Base-by-base conservation (phyloP, 2,113 vertebrate species). In the Embiotoca jacksoni region DNA sequence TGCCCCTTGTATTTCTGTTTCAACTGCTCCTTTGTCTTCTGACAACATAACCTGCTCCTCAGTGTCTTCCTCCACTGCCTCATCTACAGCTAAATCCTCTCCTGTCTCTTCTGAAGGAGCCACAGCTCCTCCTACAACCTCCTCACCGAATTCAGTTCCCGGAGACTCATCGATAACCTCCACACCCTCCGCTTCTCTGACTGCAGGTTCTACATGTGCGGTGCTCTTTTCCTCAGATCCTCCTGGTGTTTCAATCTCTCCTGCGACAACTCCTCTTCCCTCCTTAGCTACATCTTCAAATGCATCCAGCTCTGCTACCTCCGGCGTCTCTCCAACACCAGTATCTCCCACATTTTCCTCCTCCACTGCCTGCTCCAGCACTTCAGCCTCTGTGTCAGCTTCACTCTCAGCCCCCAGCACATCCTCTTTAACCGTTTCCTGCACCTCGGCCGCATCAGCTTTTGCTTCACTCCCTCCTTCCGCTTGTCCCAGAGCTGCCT, bases 401-500 rank as follows among this genome's bases (percentile, higher is more conserved):
- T 88, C 59, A 33, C 3, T 35, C 10, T 69, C 35, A 35, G 4
- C 53, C 36, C 36, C 57, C n/a, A 10, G 23, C 2, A 3, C 32
- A 41, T 66, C 74, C 13, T 66, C 74, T 4, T 39, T 44, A n/a
- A 6, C 44, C 5, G 2, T 46, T 49, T 84, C 69, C 57, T 80
- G 72, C 13, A 59, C 69, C 8, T 23, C 57, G 9, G 5, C 44
- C 4, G 55, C 81, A 33, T 80, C 78, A n/a, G 8, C 46, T 76
- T 83, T 85, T 10, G 33, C 8, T 64, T 87, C 80, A 3, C 66
- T 60, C 36, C 41, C 68, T 72, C 31, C 75, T 73, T 73, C 88
- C 3, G 37, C 80, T 41, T 88, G 85, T 39, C 74, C 80, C 52
- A 89, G 36, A 35, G 83, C 79, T 1, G 89, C 90, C 72, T 84